phyloP scores from a whole-genome alignment of 1,140 invertebrate species.

The Aphelenchoides fujianensis region DNA sequence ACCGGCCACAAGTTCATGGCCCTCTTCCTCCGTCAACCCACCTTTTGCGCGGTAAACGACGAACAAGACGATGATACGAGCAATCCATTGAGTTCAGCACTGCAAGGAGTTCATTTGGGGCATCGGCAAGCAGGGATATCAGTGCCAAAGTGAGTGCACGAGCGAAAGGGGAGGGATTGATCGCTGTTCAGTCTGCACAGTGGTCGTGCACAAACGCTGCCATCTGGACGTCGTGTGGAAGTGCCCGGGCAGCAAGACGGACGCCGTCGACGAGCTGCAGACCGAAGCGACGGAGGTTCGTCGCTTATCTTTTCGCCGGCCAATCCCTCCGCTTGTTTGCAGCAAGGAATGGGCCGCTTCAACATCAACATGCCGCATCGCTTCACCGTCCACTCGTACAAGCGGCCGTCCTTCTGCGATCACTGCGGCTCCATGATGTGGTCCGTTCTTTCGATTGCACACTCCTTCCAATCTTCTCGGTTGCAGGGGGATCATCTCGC shows the following conservation, averaged over 20 bases:
- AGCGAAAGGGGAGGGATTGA: no score
- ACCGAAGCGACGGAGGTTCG: slow-evolving; percentile 89
- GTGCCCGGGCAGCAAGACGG: slow-evolving; percentile 85
- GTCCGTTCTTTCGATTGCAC: no score
- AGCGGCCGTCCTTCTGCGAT: slow-evolving; percentile 95
- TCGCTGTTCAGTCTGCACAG: slow-evolving; percentile 92
- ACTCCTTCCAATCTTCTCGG: no score
- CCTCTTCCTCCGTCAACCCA: slow-evolving; percentile 93
- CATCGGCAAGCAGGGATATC: slow-evolving; percentile 97
- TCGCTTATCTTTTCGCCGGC: no score
- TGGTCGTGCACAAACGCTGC: slow-evolving; percentile 92
- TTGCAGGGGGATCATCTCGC: slow-evolving; percentile 86
- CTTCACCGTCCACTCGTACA: slow-evolving; percentile 86
- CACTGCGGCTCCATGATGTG: slow-evolving; percentile 89
- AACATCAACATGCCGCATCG: slow-evolving; percentile 94
- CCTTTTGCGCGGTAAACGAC: slow-evolving; percentile 83
- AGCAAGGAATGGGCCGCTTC: slow-evolving; percentile 68
- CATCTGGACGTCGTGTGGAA: slow-evolving; percentile 89
- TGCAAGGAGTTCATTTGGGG: slow-evolving; percentile 77
- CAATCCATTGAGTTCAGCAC: no score
- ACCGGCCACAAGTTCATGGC: slow-evolving; percentile 99
- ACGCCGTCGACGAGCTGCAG: slow-evolving; percentile 64
- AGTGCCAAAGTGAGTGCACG: no score
- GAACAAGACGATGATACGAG: no score
- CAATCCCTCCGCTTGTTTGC: no score